These are phyloP conservation scores for Coenobita brevimanus DNA, from an alignment of 1,140 invertebrate species.

Conservation along the genomic window DNA sequence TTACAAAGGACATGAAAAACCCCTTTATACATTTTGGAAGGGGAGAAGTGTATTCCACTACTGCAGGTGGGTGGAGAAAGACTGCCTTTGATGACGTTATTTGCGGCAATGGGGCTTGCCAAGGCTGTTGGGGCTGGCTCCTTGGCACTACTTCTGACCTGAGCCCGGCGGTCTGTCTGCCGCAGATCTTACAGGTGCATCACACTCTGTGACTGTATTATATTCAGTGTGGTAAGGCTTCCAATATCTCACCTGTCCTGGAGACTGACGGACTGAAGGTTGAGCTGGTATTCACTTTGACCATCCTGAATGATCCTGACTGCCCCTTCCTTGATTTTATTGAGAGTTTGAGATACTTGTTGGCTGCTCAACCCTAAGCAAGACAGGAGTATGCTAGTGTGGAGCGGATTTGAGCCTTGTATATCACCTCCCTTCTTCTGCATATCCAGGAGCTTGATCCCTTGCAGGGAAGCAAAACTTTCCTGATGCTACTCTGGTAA, in stretches of 20 bases:
- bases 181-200: neutral
- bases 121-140: too few species aligned
- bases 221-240: neutral
- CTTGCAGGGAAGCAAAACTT: neutral
- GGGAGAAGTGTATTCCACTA: too few species aligned
- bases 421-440: neutral
- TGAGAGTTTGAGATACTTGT: neutral
- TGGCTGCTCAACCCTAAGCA: neutral
- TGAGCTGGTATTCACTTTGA: neutral
- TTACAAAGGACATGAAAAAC: too few species aligned
- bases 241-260: neutral
- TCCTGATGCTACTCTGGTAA: neutral
- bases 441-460: neutral
- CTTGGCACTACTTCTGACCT: too few species aligned
- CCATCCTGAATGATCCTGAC: neutral
- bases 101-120: too few species aligned
- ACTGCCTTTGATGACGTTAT: too few species aligned
- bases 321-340: neutral
- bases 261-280: too few species aligned
- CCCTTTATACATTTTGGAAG: too few species aligned
- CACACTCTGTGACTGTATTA: neutral
- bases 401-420: neutral
- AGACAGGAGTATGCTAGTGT: neutral
- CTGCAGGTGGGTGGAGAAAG: too few species aligned
- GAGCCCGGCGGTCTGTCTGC: too few species aligned